Base-by-base conservation (phyloP, 1,140 invertebrate species). In the Aricia agestis region DNA sequence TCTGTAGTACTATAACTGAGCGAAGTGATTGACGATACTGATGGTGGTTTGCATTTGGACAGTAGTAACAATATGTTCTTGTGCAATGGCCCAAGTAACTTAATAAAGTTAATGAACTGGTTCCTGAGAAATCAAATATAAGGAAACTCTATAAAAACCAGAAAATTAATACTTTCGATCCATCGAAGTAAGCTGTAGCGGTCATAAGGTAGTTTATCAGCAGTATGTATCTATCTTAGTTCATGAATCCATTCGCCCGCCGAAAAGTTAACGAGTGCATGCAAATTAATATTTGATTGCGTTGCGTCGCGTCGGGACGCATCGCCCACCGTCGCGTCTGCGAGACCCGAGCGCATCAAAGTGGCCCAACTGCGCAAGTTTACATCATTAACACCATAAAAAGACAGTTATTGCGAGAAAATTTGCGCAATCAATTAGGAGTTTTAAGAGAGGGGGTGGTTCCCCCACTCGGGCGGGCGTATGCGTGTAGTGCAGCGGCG, bases 331-430 rank as follows among this genome's bases (percentile, higher is more conserved):
- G 45, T 52, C 11, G 6, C 45, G 45, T 52, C 11, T 15, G 61
- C 58, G 36, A 61, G 32, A 63, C 59, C 58, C 74, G 69, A 78
- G 83, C 81, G 82, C 88, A 89, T 90, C 85, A 89, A 83, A 79
- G 78, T 82, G 76, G 71, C 79, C 79, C 78, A 88, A 89, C 84
- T 84, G 88, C 81, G 80, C 84, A 89, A 89, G 81, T 89, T 88
- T 91, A 89, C 83, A 87, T 89, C 86, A 91, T 91, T 90, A 90
- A 86, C 86, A 88, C 82, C 83, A 84, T 90, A 89, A 91, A 90
- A 91, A 89, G 89, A 91, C 87, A 91, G 86, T 89, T 91, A 89
- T 87, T 89, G 85, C 89, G 87, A 91, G 87, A 89, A 91, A 91
- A 91, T 89, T 88, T 89, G 86, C 86, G 86, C 87, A 89, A 91